Conservation (phyloP, 2,797 vertebrate genomes). For the Dendrocincla tyrannina region DNA sequence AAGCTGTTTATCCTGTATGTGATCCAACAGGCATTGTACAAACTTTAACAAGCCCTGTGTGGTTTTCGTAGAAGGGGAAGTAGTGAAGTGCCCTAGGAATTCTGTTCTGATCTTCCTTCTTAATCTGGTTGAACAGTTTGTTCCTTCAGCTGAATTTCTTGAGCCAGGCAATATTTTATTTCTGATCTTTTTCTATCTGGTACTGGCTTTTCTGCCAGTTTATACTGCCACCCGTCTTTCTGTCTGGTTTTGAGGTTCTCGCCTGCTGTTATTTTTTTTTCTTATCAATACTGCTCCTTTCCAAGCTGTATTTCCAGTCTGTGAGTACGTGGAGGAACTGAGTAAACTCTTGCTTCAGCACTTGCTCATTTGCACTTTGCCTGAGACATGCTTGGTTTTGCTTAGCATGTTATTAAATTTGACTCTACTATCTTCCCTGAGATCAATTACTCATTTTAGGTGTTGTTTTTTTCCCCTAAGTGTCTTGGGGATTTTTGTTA, state of each 20-base stretch:
- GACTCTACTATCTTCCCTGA: background rate
- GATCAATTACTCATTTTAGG: background rate
- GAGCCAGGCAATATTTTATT: background rate
- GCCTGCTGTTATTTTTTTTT: background rate
- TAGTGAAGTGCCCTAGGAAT: background rate
- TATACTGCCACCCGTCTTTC: background rate
- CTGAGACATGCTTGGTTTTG: conserved; percentile 15
- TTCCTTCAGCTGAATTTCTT: background rate
- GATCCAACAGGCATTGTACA: background rate
- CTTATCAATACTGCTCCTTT: background rate
- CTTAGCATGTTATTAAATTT: conserved; percentile 35
- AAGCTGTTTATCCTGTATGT: background rate
- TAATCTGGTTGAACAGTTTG: background rate
- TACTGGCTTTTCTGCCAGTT: background rate
- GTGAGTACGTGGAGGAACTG: background rate
- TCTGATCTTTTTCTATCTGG: background rate
- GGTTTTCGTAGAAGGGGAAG: background rate
- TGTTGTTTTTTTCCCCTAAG: background rate
- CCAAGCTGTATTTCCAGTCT: background rate
- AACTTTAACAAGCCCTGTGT: background rate
- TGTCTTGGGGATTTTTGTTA: background rate
- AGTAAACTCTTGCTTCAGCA: conserved; percentile 1
- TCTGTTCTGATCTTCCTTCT: background rate
- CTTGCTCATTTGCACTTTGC: conserved; percentile 19
- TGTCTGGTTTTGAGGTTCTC: background rate